Evolutionary conservation across 2,797 vertebrate genomes (phyloP).

Genomic region (Morus bassanus): DNA sequence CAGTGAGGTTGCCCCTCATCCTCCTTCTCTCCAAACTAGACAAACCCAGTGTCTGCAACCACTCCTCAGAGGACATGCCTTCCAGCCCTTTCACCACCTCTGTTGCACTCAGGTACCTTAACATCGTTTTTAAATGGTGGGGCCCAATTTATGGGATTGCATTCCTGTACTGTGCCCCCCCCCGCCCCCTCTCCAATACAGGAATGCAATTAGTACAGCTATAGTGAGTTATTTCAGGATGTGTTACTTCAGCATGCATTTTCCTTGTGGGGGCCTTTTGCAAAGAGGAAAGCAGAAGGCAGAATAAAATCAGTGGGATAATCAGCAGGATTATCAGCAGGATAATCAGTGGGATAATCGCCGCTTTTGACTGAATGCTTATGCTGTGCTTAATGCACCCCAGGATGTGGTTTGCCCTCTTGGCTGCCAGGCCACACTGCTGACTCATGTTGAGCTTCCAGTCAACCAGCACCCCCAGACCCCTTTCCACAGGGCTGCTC

Average conservation of each 20-base stretch:
- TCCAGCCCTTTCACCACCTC: background rate
- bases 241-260: background rate
- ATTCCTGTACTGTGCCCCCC: background rate
- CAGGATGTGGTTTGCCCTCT: background rate
- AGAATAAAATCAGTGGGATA: background rate
- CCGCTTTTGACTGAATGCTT: fast-evolving
- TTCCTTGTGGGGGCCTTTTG: background rate
- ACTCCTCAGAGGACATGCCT: background rate
- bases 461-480: background rate
- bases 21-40: background rate
- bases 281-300: background rate
- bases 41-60: background rate
- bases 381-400: background rate
- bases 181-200: no score
- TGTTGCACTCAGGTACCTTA: no score
- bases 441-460: background rate
- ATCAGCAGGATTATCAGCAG: no score
- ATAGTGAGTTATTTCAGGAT: background rate
- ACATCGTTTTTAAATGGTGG: no score
- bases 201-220: background rate
- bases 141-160: background rate
- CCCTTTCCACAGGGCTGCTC: background rate
- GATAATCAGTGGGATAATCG: background rate
- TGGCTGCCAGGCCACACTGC: background rate
- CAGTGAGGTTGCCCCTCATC: background rate